Percentiles rank a stretch among this genome's conserved stretches.
These are phyloP conservation scores for Aviceda subcristata DNA, from an alignment of 2,113 vertebrate species.

Conservation along the genomic window DNA sequence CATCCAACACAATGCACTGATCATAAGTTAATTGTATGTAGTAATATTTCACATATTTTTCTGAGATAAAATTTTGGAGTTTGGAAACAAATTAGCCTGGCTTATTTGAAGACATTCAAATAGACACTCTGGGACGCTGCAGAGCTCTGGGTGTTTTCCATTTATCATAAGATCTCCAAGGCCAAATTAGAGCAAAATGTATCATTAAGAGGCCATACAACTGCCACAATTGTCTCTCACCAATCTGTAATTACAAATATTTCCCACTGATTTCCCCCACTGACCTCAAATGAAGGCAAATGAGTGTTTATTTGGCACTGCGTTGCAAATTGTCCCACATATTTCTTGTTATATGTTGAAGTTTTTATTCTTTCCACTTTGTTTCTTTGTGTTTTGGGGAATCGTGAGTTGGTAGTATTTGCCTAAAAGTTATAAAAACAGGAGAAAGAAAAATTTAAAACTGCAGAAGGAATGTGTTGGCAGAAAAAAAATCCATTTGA, in stretches of 20 bases:
- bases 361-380: neutral
- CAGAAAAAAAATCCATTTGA: slow-evolving; percentile 4
- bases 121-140: neutral
- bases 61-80: neutral
- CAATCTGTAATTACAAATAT: slow-evolving; percentile 7
- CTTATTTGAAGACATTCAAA: neutral
- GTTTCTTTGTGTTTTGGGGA: neutral
- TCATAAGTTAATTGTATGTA: neutral
- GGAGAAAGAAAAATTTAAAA: neutral
- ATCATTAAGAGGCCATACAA: neutral
- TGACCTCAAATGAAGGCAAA: slow-evolving; percentile 5
- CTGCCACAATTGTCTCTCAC: neutral
- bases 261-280: slow-evolving; percentile 15
- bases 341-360: neutral
- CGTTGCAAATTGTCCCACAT: neutral
- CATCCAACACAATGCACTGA: neutral
- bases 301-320: neutral
- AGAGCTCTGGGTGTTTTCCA: neutral
- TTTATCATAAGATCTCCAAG: slow-evolving; percentile 3
- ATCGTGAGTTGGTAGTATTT: neutral
- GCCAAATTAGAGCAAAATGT: neutral
- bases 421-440: neutral
- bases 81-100: neutral
- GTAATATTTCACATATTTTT: slow-evolving; percentile 1
- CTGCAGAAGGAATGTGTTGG: neutral